Conservation (phyloP, 2,888 invertebrate genomes). For the Leptinotarsa haldemani region DNA sequence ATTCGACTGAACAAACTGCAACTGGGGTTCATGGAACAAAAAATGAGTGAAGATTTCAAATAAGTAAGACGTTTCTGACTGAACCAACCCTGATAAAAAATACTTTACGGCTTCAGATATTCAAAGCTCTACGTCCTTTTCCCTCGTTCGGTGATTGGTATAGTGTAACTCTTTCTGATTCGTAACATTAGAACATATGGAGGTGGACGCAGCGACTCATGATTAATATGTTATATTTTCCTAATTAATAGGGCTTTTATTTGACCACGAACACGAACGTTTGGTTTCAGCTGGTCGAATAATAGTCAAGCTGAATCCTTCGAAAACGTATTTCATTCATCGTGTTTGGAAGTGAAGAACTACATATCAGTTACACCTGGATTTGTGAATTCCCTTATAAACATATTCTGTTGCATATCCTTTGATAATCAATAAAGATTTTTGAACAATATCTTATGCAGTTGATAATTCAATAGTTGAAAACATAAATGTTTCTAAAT, state of each 20-base stretch:
- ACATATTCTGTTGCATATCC: too few relatives aligned
- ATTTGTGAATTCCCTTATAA: too few relatives aligned
- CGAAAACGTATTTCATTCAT: background rate
- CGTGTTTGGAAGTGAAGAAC: background rate
- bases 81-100: background rate
- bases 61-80: background rate
- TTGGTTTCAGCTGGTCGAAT: conserved; percentile 23
- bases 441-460: too few relatives aligned
- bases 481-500: too few relatives aligned
- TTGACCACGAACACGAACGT: conserved; percentile 27
- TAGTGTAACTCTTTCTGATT: conserved; percentile 32
- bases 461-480: too few relatives aligned
- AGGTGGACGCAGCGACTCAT: conserved; percentile 29
- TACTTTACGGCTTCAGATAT: conserved; percentile 4
- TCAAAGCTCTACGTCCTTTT: conserved; percentile 24
- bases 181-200: conserved; percentile 38
- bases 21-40: too few relatives aligned
- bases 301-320: background rate
- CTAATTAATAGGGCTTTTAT: conserved; percentile 43
- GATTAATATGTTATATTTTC: conserved; percentile 39
- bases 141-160: conserved; percentile 16
- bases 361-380: too few relatives aligned
- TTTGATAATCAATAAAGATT: too few relatives aligned
- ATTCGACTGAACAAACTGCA: too few relatives aligned
- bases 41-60: background rate